Evolutionary conservation across 2,888 invertebrate species (phyloP).

Genomic region (Creontiades dilutus): DNA sequence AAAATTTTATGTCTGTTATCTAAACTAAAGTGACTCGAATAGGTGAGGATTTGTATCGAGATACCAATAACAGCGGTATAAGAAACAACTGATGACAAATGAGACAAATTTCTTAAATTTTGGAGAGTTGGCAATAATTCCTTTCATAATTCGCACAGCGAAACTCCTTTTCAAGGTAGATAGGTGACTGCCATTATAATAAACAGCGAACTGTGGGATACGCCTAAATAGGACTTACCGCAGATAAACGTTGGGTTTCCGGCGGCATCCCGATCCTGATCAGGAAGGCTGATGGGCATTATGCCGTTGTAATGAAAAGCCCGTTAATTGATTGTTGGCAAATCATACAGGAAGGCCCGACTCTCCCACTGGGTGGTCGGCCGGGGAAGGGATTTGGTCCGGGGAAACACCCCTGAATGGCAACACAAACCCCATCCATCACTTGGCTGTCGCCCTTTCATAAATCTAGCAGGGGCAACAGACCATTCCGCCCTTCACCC

Average conservation of each 20-base stretch:
- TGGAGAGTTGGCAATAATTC: neutral
- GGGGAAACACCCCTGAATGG: slow-evolving; percentile 44
- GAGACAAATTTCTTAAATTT: too few relatives aligned
- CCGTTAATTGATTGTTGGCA: slow-evolving; percentile 66
- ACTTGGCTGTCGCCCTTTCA: slow-evolving; percentile 66
- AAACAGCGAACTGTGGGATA: too few relatives aligned
- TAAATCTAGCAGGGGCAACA: slow-evolving; percentile 52
- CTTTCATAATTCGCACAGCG: neutral
- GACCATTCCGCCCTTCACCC: slow-evolving; percentile 17
- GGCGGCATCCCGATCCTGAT: neutral
- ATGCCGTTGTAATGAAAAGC: slow-evolving; percentile 56
- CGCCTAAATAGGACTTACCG: neutral
- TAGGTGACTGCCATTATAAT: too few relatives aligned
- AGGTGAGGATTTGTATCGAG: too few relatives aligned
- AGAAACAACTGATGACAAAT: too few relatives aligned
- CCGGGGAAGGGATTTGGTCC: slow-evolving; percentile 13
- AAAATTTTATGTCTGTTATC: too few relatives aligned
- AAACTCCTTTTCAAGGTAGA: neutral
- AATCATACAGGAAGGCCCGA: slow-evolving; percentile 57
- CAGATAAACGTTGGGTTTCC: neutral
- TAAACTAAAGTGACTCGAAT: too few relatives aligned
- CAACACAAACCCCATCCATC: slow-evolving; percentile 69
- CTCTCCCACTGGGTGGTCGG: neutral
- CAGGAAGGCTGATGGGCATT: neutral
- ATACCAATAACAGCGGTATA: too few relatives aligned